Evolutionary conservation across 2,797 vertebrate species (phyloP), one percentile per base, ranked within the genome.

Genomic region (Cossypha polioptera): DNA sequence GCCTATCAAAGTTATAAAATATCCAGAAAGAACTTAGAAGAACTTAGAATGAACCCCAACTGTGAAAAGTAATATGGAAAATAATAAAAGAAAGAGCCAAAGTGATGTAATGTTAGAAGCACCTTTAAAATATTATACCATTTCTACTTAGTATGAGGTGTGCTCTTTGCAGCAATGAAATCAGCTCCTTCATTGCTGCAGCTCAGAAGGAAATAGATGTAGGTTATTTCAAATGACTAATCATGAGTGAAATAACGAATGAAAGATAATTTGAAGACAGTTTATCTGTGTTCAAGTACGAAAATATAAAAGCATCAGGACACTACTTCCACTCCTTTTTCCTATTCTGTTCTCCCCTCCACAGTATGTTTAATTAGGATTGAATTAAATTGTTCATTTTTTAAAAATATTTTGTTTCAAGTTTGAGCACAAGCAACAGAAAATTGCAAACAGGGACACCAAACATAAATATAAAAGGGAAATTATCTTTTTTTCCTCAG

Each of bases 1-100:
- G 33, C 22, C n/a, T 81, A 94, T 81, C 59, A 73, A 79, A 92
- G 62, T 58, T 33, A 86, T 61, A 86, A 91, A 93, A 76, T 84
- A 92, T 54, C 67, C 45, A 63, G 22, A 21, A 73, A 94, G 74
- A 78, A 73, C 13, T 66, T n/a, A 31, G 42, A 83, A 79, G 74
- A 85, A 84, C 48, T 48, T 69, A 72, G n/a, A 88, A 83, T 81
- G 59, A 91, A 90, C 59, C 71, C 48, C 68, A 35, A 8, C 29
- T 88, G 65, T 73, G 35, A 59, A 90, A 81, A 76, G 47, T 71
- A 77, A 84, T 75, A 66, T 16, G 22, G 31, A 84, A 90, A 73
- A 71, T 63, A 80, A 77, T 47, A 88, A 78, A 93, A 90, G 25
- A 29, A 77, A 91, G 47, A 87, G 63, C 77, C 29, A 80, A 85